Percentiles rank a stretch among this genome's conserved stretches.
Evolutionary conservation across 2,113 vertebrate genomes (phyloP).

Genomic region (Oostethus manadensis): DNA sequence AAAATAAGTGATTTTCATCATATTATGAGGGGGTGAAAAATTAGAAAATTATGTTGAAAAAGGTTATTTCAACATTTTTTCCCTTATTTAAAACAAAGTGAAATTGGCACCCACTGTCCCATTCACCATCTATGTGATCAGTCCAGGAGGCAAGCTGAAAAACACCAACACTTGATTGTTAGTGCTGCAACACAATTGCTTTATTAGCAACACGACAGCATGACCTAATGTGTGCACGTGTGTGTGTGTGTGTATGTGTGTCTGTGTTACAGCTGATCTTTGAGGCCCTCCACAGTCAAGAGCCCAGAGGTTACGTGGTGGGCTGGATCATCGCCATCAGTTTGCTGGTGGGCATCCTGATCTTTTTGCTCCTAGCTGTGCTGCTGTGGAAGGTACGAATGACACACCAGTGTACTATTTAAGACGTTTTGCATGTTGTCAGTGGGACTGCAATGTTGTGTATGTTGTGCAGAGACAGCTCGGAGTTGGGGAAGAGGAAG

Average conservation of each 20-base stretch:
- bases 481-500: constrained; percentile 18
- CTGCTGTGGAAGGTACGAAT: constrained; percentile 93
- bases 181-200: too few relatives aligned
- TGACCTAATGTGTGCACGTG: constrained; percentile 27
- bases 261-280: constrained; percentile 84
- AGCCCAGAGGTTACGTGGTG: constrained; percentile 93
- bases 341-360: constrained; percentile 94
- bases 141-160: too few relatives aligned
- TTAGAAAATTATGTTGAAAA: too few relatives aligned
- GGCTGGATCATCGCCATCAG: constrained; percentile 99
- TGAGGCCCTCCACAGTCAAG: constrained; percentile 94
- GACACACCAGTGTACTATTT: constrained; percentile 7
- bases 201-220: constrained; percentile 3
- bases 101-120: too few relatives aligned
- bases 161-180: too few relatives aligned
- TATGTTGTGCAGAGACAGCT: constrained; percentile 27
- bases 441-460: too few relatives aligned
- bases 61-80: too few relatives aligned
- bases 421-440: neutral
- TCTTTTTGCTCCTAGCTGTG: constrained; percentile 93
- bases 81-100: too few relatives aligned
- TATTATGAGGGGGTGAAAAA: too few relatives aligned
- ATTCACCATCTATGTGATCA: too few relatives aligned
- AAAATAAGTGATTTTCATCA: too few relatives aligned
- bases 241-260: neutral